Conservation (phyloP, 92 coral and sea anemone genomes). For the Muricea muricata region DNA sequence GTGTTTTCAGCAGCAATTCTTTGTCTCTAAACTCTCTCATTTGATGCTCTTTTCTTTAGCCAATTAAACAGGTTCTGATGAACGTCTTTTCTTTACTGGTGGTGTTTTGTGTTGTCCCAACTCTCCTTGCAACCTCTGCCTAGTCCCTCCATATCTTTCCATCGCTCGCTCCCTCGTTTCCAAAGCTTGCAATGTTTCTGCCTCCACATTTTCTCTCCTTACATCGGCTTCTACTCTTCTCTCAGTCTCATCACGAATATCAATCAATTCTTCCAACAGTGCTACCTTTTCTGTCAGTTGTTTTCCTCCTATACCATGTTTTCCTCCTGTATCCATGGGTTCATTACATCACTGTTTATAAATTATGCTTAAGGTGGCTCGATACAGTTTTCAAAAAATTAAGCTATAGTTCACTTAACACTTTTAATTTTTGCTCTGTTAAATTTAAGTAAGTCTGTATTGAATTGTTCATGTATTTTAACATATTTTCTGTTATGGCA, state of each 20-base stretch:
- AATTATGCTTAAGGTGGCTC: too few relatives aligned
- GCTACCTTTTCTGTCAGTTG: slow-evolving; percentile 34
- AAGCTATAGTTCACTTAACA: too few relatives aligned
- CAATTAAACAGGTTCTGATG: slow-evolving; percentile 20
- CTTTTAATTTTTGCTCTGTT: too few relatives aligned
- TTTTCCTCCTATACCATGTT: not conserved
- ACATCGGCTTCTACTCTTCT: slow-evolving; percentile 17
- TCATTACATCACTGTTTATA: too few relatives aligned
- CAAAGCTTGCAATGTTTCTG: slow-evolving; percentile 27
- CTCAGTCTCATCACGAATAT: slow-evolving; percentile 32
- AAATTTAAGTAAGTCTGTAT: too few relatives aligned
- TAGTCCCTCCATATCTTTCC: slow-evolving; percentile 46
- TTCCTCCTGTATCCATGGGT: not conserved
- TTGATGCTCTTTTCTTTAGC: slow-evolving; percentile 31
- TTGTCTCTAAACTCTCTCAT: not conserved
- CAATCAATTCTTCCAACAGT: slow-evolving; percentile 35
- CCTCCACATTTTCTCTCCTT: slow-evolving; percentile 12
- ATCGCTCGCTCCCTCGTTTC: slow-evolving; percentile 43
- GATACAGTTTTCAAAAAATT: too few relatives aligned
- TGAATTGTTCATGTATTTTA: too few relatives aligned
- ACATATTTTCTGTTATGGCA: too few relatives aligned
- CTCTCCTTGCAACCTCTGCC: slow-evolving; percentile 33
- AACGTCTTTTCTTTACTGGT: slow-evolving; percentile 24
- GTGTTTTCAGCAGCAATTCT: not conserved
- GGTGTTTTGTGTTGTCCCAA: slow-evolving; percentile 14